These are phyloP conservation scores for Papilio demoleus DNA, from an alignment of 2,888 invertebrate genomes.

Conservation along the genomic window DNA sequence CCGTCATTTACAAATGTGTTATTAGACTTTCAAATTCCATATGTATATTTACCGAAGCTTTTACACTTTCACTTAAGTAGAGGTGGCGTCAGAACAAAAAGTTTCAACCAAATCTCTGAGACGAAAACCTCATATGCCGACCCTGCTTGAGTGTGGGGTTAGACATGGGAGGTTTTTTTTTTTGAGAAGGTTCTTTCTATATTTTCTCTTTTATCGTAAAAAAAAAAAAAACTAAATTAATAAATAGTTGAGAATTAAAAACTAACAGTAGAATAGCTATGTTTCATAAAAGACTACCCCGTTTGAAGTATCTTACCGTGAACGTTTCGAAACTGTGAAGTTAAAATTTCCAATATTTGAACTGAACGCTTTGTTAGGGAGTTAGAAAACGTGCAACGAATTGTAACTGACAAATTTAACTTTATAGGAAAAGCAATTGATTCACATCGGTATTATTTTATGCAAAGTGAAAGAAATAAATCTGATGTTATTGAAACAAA, in stretches of 20 bases:
- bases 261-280: not conserved
- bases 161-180: too few relatives aligned
- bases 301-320: not conserved
- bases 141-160: too few relatives aligned
- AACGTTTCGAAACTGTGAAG: conserved; percentile 3
- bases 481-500: not conserved
- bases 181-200: not conserved
- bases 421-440: conserved; percentile 2
- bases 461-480: not conserved
- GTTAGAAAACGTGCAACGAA: conserved; percentile 30
- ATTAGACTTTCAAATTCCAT: too few relatives aligned
- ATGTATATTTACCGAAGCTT: too few relatives aligned
- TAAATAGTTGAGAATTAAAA: too few relatives aligned
- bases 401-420: conserved; percentile 17
- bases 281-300: not conserved
- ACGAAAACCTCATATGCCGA: too few relatives aligned
- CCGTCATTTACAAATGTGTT: too few relatives aligned
- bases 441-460: conserved; percentile 4
- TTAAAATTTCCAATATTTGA: conserved; percentile 37
- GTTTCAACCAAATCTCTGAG: too few relatives aligned
- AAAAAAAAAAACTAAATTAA: too few relatives aligned
- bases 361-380: conserved; percentile 31
- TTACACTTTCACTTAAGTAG: too few relatives aligned
- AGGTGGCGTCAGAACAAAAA: too few relatives aligned
- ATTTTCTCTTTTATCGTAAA: not conserved